A percentile compares a stretch with the other conserved stretches of the same genome.
Evolutionary conservation across 2,888 invertebrate genomes (phyloP).

Genomic region (Heliconius ismenius): DNA sequence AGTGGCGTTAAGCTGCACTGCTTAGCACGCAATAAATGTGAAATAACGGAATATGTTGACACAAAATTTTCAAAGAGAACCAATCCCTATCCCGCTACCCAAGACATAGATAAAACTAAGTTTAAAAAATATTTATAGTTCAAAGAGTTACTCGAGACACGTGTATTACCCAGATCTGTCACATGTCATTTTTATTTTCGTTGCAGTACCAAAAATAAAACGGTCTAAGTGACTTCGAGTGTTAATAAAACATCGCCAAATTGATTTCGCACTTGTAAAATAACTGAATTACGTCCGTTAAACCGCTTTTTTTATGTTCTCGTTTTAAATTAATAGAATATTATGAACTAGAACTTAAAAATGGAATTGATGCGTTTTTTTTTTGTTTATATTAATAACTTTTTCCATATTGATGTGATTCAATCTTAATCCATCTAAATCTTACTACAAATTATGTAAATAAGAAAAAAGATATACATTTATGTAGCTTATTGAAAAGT

Average conservation of each 20-base stretch:
- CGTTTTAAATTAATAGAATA: conserved; percentile 11
- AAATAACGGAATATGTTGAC: too few relatives aligned
- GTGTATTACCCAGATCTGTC: not conserved
- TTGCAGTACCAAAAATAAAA: not conserved
- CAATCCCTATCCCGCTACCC: too few relatives aligned
- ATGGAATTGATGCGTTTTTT: not conserved
- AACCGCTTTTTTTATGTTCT: conserved; percentile 23
- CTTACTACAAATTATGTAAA: too few relatives aligned
- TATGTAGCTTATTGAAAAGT: too few relatives aligned
- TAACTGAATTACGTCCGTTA: conserved; percentile 15
- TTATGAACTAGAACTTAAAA: not conserved
- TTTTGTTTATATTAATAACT: too few relatives aligned
- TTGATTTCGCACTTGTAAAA: conserved; percentile 28
- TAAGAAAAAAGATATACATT: too few relatives aligned
- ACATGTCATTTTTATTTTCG: conserved; percentile 12
- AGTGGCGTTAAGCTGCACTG: too few relatives aligned
- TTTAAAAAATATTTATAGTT: not conserved
- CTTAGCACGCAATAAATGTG: too few relatives aligned
- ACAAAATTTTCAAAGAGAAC: too few relatives aligned
- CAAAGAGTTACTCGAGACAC: not conserved
- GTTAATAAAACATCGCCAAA: conserved; percentile 24
- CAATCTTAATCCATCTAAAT: too few relatives aligned
- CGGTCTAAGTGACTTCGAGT: conserved; percentile 2
- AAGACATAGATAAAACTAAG: not conserved
- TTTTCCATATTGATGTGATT: too few relatives aligned